Percentiles rank a stretch among this genome's conserved stretches.
phyloP scores from a whole-genome alignment of 2,797 vertebrate species.

The Cirrhinus molitorella region DNA sequence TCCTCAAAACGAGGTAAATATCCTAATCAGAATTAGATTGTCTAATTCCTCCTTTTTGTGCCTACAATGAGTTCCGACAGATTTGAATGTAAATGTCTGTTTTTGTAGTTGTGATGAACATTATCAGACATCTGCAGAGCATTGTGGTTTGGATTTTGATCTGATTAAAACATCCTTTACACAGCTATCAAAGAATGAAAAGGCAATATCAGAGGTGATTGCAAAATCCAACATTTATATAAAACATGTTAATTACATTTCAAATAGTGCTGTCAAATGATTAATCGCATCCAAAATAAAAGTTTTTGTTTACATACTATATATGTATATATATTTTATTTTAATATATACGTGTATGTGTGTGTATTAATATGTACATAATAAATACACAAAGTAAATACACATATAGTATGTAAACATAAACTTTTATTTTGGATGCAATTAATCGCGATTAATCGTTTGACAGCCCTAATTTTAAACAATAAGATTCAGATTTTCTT shows the following conservation, averaged over 20 bases:
- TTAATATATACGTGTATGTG: no score
- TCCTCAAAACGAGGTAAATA: slow-evolving; percentile 82
- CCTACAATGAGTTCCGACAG: neutral
- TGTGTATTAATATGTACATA: no score
- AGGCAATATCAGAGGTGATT: slow-evolving; percentile 64
- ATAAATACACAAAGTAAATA: no score
- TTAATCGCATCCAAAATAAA: no score
- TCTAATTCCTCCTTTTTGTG: neutral
- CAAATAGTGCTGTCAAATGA: no score
- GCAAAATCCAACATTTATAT: neutral
- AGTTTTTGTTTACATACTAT: no score
- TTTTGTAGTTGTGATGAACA: slow-evolving; percentile 68
- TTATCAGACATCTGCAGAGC: slow-evolving; percentile 64
- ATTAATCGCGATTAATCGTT: no score
- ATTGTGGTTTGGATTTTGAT: slow-evolving; percentile 69
- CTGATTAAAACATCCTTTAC: slow-evolving; percentile 58
- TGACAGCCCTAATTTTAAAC: no score
- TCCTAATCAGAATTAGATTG: neutral
- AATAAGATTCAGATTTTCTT: neutral
- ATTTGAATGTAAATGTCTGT: neutral
- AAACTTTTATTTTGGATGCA: no score
- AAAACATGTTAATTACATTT: neutral
- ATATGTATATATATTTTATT: no score
- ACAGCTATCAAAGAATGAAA: slow-evolving; percentile 57
- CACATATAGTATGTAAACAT: no score